A percentile compares a stretch with the other conserved stretches of the same genome.
phyloP scores from a whole-genome alignment of 2,113 vertebrate genomes.

The Morone saxatilis region DNA sequence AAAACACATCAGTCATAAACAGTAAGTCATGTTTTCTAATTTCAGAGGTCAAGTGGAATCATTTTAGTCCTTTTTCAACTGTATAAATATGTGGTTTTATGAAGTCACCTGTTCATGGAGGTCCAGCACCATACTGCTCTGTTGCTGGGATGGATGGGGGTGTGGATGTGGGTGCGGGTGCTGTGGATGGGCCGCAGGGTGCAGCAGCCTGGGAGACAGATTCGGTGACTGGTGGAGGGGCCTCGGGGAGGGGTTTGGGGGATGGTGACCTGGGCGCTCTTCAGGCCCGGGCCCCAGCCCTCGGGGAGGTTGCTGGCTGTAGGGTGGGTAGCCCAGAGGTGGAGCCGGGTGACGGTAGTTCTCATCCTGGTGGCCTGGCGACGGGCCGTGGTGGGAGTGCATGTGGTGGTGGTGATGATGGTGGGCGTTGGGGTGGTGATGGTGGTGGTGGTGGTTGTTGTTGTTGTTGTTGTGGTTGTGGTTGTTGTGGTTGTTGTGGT shows the following conservation, averaged over 20 bases:
- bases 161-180: conserved; percentile 67
- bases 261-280: conserved; percentile 94
- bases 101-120: conserved; percentile 94
- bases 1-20: not conserved
- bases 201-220: conserved; percentile 80
- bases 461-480: conserved; percentile 54
- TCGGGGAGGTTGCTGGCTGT: conserved; percentile 88
- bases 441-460: conserved; percentile 59
- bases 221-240: conserved; percentile 88
- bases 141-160: conserved; percentile 88
- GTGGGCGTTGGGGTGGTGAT: conserved; percentile 54
- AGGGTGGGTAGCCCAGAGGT: conserved; percentile 86
- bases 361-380: conserved; percentile 91
- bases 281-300: conserved; percentile 80
- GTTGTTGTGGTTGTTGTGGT: conserved; percentile 59
- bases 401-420: conserved; percentile 68
- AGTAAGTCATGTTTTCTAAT: not conserved
- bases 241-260: conserved; percentile 93
- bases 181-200: conserved; percentile 74
- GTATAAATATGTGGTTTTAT: not conserved
- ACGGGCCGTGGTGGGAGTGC: conserved; percentile 81
- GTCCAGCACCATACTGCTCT: conserved; percentile 93
- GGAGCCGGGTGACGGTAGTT: conserved; percentile 91
- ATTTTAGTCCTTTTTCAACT: not conserved
- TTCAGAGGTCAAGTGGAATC: not conserved